Conservation (phyloP, 2,888 invertebrate species). For the Drosophila niveifrons region DNA sequence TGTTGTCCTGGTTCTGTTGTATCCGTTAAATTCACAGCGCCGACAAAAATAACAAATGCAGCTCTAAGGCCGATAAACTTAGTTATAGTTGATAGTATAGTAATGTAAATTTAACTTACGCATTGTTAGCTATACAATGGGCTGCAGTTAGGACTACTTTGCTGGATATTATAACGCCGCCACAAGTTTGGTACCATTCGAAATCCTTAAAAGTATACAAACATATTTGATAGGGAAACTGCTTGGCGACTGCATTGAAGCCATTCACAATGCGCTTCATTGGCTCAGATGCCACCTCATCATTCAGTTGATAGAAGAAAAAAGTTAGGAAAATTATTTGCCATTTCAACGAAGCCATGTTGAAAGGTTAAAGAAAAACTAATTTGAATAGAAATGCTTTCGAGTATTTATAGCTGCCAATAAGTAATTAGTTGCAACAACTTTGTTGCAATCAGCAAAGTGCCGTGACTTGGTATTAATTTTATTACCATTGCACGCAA, state of each 20-base stretch:
- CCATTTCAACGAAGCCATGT: neutral
- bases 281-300: neutral
- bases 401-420: neutral
- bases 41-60: constrained; percentile 10
- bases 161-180: constrained; percentile 27
- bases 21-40: constrained; percentile 11
- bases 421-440: neutral
- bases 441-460: neutral
- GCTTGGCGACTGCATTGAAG: neutral
- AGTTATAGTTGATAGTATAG: neutral
- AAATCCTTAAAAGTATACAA: neutral
- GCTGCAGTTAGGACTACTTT: constrained; percentile 30
- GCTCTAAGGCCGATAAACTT: neutral
- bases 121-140: neutral
- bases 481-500: neutral
- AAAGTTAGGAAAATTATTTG: neutral
- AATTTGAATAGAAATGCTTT: neutral
- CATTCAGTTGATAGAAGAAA: neutral
- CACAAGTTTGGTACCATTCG: accelerated
- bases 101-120: neutral
- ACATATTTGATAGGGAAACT: constrained; percentile 31
- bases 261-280: constrained; percentile 25
- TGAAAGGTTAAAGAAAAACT: neutral
- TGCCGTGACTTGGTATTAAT: neutral
- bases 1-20: constrained; percentile 20